Conservation (phyloP, 2,797 vertebrate species). For the Gephyroberyx darwinii region DNA sequence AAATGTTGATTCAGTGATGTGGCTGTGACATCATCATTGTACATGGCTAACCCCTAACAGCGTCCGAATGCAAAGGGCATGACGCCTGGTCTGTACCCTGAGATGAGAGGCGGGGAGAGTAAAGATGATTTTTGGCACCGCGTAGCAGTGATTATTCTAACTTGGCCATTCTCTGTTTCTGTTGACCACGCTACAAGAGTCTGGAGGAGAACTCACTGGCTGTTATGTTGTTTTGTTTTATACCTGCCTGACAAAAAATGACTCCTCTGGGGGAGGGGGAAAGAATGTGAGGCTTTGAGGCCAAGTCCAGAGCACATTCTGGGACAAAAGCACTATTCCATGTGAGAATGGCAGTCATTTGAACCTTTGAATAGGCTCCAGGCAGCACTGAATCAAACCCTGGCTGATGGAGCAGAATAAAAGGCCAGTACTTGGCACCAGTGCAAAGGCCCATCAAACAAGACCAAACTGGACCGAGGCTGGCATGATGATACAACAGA, state of each 20-base stretch:
- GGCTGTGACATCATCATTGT: slow-evolving; percentile 24
- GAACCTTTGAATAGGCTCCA: slow-evolving; percentile 78
- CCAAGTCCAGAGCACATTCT: slow-evolving; percentile 59
- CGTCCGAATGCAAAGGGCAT: slow-evolving; percentile 17
- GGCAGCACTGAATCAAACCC: slow-evolving; percentile 74
- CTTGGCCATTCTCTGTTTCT: slow-evolving; percentile 31
- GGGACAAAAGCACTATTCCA: slow-evolving; percentile 75
- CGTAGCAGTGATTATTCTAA: slow-evolving; percentile 45
- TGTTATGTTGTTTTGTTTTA: slow-evolving; percentile 60
- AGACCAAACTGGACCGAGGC: slow-evolving; percentile 67
- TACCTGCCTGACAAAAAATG: slow-evolving; percentile 61
- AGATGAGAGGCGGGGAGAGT: slow-evolving; percentile 18
- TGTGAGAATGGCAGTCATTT: slow-evolving; percentile 74
- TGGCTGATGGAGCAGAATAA: slow-evolving; percentile 76
- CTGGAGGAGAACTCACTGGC: slow-evolving; percentile 37
- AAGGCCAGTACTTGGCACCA: slow-evolving; percentile 72
- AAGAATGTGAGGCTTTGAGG: slow-evolving; percentile 71
- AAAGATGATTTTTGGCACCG: slow-evolving; percentile 35
- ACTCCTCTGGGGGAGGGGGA: slow-evolving; percentile 45
- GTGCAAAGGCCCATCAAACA: slow-evolving; percentile 62
- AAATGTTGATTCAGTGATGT: slow-evolving; percentile 27
- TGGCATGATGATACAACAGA: slow-evolving; percentile 63
- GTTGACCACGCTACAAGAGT: slow-evolving; percentile 33
- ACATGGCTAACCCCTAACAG: slow-evolving; percentile 3
- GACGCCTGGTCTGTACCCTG: slow-evolving; percentile 20